phyloP scores from a whole-genome alignment of 92 coral and sea anemone species.

The Actinernus sp. region DNA sequence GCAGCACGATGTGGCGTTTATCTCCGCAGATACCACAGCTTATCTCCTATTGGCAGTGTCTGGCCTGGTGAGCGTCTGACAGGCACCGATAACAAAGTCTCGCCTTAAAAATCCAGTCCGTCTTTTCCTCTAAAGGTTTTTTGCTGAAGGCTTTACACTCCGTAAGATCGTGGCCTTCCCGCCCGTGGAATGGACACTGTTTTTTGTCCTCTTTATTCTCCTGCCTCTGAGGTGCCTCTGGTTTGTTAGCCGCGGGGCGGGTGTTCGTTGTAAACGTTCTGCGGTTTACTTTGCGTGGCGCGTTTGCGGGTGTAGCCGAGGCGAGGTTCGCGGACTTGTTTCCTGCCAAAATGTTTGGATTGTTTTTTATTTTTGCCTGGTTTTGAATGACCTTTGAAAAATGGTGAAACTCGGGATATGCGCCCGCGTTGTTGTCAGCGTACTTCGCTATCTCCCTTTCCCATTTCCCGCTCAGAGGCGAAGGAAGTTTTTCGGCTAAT shows the following conservation, averaged over 20 bases:
- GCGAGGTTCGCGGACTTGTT: no score
- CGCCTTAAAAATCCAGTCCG: constrained; percentile 32
- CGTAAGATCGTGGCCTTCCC: no score
- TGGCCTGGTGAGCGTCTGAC: constrained; percentile 5
- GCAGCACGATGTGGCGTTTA: constrained; percentile 23
- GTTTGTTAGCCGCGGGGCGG: neutral
- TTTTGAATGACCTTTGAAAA: no score
- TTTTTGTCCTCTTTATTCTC: constrained; percentile 1
- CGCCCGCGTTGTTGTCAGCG: no score
- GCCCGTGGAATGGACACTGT: constrained; percentile 23
- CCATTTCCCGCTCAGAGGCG: no score
- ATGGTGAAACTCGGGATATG: no score
- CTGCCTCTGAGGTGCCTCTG: neutral
- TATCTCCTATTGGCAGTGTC: constrained; percentile 5
- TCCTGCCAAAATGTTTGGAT: no score
- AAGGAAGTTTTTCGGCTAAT: no score
- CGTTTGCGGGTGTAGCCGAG: neutral
- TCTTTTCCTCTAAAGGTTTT: constrained; percentile 12
- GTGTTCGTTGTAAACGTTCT: neutral
- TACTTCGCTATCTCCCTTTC: no score
- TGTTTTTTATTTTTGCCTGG: no score
- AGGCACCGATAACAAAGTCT: constrained; percentile 50
- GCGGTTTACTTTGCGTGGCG: neutral
- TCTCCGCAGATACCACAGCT: constrained; percentile 28
- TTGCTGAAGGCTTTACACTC: constrained; percentile 34